A percentile compares a stretch with the other conserved stretches of the same genome.
Evolutionary conservation across 2,888 invertebrate genomes (phyloP).

Genomic region (Mythimna lalbum): DNA sequence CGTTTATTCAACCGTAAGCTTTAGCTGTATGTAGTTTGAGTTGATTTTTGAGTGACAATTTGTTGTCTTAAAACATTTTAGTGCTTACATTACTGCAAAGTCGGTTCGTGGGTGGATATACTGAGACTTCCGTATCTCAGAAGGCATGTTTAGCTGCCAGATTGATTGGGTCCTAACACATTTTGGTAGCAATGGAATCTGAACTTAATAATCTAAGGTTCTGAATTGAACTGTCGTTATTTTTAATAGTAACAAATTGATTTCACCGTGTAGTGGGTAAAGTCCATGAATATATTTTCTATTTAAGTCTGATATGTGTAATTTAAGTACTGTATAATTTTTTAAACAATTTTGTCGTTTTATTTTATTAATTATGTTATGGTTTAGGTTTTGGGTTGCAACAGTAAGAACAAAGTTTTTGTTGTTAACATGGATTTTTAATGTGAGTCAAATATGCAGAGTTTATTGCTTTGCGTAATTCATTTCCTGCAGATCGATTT

Average conservation of each 20-base stretch:
- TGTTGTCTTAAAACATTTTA: not conserved
- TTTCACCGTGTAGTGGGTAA: conserved; percentile 34
- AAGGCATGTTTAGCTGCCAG: too few species aligned
- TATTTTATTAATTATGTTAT: conserved; percentile 6
- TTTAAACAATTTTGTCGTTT: conserved; percentile 26
- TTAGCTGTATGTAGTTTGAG: not conserved
- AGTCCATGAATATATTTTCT: conserved; percentile 25
- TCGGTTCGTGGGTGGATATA: too few species aligned
- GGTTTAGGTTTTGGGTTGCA: conserved; percentile 21
- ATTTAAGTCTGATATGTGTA: conserved; percentile 57
- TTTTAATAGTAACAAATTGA: conserved; percentile 36
- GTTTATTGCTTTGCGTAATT: too few species aligned
- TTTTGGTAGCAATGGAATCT: not conserved
- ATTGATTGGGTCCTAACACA: not conserved
- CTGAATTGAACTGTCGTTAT: conserved; percentile 7
- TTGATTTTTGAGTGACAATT: conserved; percentile 4
- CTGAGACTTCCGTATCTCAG: too few species aligned
- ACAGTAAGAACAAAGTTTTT: conserved; percentile 16
- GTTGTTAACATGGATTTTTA: not conserved
- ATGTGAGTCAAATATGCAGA: too few species aligned
- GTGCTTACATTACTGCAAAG: too few species aligned
- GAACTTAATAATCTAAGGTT: not conserved
- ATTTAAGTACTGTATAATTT: conserved; percentile 29
- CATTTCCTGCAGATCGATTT: too few species aligned
- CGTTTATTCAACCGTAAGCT: not conserved